Base-by-base conservation (phyloP, 2,888 invertebrate genomes). In the Mactromeris polynyma region DNA sequence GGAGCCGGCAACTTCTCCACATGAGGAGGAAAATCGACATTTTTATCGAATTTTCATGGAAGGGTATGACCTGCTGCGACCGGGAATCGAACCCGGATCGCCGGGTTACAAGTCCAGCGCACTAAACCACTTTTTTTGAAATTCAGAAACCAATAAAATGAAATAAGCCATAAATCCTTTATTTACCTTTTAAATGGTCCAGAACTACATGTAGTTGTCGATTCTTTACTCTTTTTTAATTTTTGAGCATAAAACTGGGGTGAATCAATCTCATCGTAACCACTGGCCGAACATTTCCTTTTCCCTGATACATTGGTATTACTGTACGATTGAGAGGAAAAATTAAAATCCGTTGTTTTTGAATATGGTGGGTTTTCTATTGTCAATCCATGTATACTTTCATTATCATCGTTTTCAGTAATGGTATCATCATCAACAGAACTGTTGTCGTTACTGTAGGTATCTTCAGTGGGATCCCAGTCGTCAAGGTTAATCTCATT, bases 401-500 rank as follows among this genome's bases (percentile, higher is more conserved):
- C 86, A 51, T 78, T 77, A 40, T 69, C 73, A 31, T 73, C 58
- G n/a, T 73, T 64, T 38, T 69, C 78, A 26, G 81, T 33, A 33
- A 36, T 36, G 36, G 77, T 19, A 46, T n/a, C 31, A 9, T 85
- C 64, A 78, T 31, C 38, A 14, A 73, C 54, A 36, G 46, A 40
- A n/a, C 80, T 64, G 36, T 83, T 86, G 7, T 73, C 54, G 69
- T 84, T 69, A 4, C 21, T 40, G 17, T 58, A 31, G 11, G 64
- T 51, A 4, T 36, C 36, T 21, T 83, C 73, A 79, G 77, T 54
- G 14, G 92, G 92, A 58, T 86, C 85, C 92, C 92, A 92, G 78
- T 87, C 64, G 42, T 92, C 92, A 1, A 92, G 88, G 46, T 77
- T 87, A 11, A 92, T 90, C 81, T 92, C 92, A 85, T 92, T 92